A percentile compares a stretch with the other conserved stretches of the same genome.
phyloP scores from a whole-genome alignment of 2,888 invertebrate genomes.

The Tachystola acroxantha region DNA sequence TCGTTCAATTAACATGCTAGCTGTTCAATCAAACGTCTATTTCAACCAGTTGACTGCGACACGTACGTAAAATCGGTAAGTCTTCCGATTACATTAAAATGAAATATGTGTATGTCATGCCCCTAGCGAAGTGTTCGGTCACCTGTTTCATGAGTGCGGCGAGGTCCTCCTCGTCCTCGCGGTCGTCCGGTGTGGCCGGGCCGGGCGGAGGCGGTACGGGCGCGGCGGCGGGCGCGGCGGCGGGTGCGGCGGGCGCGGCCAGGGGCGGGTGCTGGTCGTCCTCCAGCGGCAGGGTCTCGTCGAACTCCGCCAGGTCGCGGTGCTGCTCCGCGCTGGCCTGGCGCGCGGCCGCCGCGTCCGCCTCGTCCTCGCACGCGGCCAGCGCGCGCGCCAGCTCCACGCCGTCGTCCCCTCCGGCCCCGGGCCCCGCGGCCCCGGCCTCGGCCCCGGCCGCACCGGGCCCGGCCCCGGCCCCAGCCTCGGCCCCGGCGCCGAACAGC shows the following conservation, averaged over 20 bases:
- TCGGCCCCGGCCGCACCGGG: constrained; percentile 80
- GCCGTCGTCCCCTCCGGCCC: constrained; percentile 57
- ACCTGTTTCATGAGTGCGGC: constrained; percentile 55
- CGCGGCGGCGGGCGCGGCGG: constrained; percentile 21
- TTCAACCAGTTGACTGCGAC: too few relatives aligned
- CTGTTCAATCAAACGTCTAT: too few relatives aligned
- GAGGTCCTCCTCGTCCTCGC: constrained; percentile 32
- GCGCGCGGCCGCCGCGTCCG: constrained; percentile 93
- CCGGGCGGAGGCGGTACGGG: constrained; percentile 63
- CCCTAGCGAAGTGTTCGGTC: too few relatives aligned
- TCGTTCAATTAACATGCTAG: too few relatives aligned
- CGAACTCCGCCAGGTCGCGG: constrained; percentile 95
- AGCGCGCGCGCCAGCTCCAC: constrained; percentile 87
- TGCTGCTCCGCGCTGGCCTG: constrained; percentile 94
- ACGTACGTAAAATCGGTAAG: too few relatives aligned
- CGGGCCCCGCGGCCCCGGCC: constrained; percentile 63
- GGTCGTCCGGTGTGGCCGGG: constrained; percentile 16
- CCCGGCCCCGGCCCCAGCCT: constrained; percentile 83
- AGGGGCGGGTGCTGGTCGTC: constrained; percentile 77
- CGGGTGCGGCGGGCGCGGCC: constrained; percentile 14
- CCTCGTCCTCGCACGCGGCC: constrained; percentile 96
- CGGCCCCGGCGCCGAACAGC: constrained; percentile 82
- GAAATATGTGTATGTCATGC: too few relatives aligned
- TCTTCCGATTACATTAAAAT: too few relatives aligned
- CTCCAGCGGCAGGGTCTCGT: constrained; percentile 94